Evolutionary conservation across 2,113 vertebrate genomes (phyloP).

Genomic region (Ploceus nigricollis): DNA sequence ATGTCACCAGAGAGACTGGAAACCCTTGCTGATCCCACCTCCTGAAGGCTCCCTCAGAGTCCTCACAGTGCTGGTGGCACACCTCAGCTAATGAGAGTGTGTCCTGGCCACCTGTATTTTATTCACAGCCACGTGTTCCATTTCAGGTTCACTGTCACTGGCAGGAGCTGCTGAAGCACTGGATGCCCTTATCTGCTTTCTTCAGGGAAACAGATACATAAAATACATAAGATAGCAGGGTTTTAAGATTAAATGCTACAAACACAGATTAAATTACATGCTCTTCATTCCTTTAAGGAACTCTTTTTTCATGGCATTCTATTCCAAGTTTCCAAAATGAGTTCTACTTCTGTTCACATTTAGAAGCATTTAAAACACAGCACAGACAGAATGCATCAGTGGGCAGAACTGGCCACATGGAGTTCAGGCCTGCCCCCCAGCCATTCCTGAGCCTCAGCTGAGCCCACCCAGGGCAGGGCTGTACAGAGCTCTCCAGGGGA

Average conservation of each 20-base stretch:
- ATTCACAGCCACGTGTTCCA: background rate
- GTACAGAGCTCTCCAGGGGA: accelerated
- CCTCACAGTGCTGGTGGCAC: background rate
- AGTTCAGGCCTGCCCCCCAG: background rate
- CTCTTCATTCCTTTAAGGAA: slow-evolving; percentile 9
- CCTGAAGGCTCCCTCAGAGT: background rate
- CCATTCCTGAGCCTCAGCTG: background rate
- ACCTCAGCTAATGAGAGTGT: background rate
- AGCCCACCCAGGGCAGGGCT: background rate
- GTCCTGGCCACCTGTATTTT: background rate
- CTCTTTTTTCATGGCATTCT: background rate
- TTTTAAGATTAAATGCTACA: slow-evolving; percentile 35
- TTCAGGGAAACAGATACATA: background rate
- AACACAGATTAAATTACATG: slow-evolving; percentile 36
- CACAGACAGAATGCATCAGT: background rate
- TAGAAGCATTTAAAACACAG: background rate
- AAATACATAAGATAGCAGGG: background rate
- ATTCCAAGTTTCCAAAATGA: background rate
- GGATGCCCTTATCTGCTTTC: slow-evolving; percentile 23
- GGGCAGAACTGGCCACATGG: background rate
- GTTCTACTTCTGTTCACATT: background rate
- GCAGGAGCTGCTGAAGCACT: background rate
- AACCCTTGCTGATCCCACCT: background rate
- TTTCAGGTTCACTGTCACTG: background rate
- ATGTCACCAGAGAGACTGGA: background rate